A percentile compares a stretch with the other conserved stretches of the same genome.
Evolutionary conservation across 1,140 invertebrate species (phyloP).

Genomic region (Venturia canescens): DNA sequence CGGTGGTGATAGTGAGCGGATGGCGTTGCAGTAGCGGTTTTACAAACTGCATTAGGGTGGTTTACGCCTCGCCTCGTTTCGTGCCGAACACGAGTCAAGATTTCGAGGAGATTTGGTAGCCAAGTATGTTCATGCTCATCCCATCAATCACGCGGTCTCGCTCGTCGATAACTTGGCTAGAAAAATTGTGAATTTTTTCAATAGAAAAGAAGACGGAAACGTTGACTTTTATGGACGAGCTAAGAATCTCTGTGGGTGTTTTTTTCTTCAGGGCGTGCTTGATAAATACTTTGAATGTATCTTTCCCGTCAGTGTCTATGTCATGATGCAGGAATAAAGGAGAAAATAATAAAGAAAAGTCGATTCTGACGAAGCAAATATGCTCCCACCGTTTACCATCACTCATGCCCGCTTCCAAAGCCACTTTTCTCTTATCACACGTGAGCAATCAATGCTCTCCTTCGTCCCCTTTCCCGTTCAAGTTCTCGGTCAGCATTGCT

Average conservation of each 20-base stretch:
- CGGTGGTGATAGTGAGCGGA: conserved; percentile 85
- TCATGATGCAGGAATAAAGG: neutral
- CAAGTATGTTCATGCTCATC: too few species aligned
- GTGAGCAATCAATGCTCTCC: too few species aligned
- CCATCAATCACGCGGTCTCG: neutral
- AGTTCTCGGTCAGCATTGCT: too few species aligned
- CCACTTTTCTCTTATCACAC: neutral
- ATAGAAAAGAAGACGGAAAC: neutral
- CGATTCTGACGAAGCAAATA: conserved; percentile 17
- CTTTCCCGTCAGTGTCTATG: neutral
- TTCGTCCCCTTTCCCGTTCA: too few species aligned
- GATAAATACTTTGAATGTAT: neutral
- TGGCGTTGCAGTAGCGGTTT: conserved; percentile 86
- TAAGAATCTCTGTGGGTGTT: neutral
- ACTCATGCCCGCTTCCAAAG: conserved; percentile 7
- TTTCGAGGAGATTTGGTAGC: conserved; percentile 51
- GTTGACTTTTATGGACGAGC: neutral
- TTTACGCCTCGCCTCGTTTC: conserved; percentile 75
- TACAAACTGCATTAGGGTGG: conserved; percentile 88
- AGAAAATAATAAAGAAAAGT: neutral
- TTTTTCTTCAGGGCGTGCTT: neutral
- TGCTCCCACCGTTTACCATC: neutral
- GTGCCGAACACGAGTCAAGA: conserved; percentile 45
- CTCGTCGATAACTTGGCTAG: neutral
- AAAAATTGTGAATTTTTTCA: neutral